A percentile compares a stretch with the other conserved stretches of the same genome.
These are phyloP conservation scores for Drosophila orosa DNA, from an alignment of 1,140 invertebrate species.

Conservation along the genomic window DNA sequence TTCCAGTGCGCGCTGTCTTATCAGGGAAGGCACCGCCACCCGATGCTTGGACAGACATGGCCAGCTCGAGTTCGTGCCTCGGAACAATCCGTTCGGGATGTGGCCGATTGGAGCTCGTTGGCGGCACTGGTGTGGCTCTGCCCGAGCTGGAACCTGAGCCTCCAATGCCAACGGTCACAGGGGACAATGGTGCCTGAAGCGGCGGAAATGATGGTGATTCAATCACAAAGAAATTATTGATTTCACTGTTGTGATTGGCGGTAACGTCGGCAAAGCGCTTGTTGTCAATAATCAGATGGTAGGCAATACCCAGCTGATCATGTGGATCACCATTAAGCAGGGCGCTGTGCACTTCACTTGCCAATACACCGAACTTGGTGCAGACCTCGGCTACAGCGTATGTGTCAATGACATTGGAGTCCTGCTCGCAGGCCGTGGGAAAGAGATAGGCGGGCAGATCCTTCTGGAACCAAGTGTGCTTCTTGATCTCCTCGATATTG, in stretches of 20 bases:
- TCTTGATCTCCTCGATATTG: constrained; percentile 98
- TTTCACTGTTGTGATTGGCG: constrained; percentile 91
- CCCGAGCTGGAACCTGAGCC: constrained; percentile 67
- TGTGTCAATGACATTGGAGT: constrained; percentile 98
- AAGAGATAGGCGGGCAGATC: constrained; percentile 98
- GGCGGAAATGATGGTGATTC: constrained; percentile 93
- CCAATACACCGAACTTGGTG: constrained; percentile 97
- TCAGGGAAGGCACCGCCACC: constrained; percentile 75
- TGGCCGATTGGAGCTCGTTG: constrained; percentile 86
- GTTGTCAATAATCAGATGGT: constrained; percentile 99
- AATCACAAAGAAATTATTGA: constrained; percentile 97
- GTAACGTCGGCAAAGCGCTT: constrained; percentile 98
- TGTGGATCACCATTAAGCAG: constrained; percentile 97
- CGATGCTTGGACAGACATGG: constrained; percentile 73
- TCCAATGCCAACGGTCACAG: constrained; percentile 21
- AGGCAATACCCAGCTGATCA: constrained; percentile 99
- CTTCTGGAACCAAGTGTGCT: constrained; percentile 99
- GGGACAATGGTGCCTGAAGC: constrained; percentile 80
- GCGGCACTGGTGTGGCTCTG: constrained; percentile 63
- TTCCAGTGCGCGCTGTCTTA: constrained; percentile 85
- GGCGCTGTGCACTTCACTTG: constrained; percentile 96
- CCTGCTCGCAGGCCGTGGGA: constrained; percentile 97
- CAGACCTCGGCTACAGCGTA: constrained; percentile 97
- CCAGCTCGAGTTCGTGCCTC: constrained; percentile 86
- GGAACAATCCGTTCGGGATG: constrained; percentile 98